Evolutionary conservation across 2,113 vertebrate species (phyloP).

Genomic region (Ivindomyrus marchei): DNA sequence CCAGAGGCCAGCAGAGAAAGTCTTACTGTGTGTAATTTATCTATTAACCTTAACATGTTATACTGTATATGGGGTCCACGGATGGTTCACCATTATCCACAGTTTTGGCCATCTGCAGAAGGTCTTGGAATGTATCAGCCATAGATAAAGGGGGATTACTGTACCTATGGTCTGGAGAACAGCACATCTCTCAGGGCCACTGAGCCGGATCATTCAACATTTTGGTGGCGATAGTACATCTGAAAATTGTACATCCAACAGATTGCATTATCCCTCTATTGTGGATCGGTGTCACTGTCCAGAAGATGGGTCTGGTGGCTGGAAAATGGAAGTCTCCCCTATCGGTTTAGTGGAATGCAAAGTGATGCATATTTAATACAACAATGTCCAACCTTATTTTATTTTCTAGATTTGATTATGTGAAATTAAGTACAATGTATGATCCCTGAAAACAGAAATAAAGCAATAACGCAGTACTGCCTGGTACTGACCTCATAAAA

Average conservation of each 20-base stretch:
- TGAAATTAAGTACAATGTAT: not conserved
- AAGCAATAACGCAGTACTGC: conserved; percentile 17
- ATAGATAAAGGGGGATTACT: not conserved
- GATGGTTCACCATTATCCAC: not conserved
- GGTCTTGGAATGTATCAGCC: not conserved
- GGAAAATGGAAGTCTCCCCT: not conserved
- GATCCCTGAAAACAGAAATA: not conserved
- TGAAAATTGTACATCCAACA: not conserved
- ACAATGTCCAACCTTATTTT: not conserved
- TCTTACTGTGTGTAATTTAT: not conserved
- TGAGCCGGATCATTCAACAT: not conserved
- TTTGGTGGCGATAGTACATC: not conserved
- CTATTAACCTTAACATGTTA: not conserved
- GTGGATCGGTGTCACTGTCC: not conserved
- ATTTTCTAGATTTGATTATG: not conserved
- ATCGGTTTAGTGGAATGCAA: not conserved
- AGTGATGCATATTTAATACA: not conserved
- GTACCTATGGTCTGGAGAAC: not conserved
- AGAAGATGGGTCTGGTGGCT: not conserved
- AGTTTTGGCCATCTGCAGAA: not conserved
- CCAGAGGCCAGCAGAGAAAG: not conserved
- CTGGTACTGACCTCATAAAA: not conserved
- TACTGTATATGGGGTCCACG: not conserved
- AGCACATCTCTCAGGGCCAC: not conserved
- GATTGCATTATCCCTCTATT: not conserved